Evolutionary conservation across 2,113 vertebrate genomes (phyloP).

Genomic region (Phalacrocorax pelagicus): DNA sequence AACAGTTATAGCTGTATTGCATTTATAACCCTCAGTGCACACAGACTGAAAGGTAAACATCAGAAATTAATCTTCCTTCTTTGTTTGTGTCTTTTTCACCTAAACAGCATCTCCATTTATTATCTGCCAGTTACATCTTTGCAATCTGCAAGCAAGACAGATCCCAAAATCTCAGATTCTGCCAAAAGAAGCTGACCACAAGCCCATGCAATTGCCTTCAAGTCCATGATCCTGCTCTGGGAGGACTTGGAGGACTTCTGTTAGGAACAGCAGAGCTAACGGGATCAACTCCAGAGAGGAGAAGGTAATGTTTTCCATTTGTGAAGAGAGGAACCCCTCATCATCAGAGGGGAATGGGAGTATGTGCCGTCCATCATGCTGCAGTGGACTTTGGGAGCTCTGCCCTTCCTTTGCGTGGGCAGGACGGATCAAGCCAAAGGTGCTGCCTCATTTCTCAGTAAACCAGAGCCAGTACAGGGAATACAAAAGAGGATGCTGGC

Average conservation of each 20-base stretch:
- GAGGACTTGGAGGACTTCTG: background rate
- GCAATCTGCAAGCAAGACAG: background rate
- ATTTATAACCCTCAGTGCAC: background rate
- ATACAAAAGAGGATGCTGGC: conserved; percentile 1
- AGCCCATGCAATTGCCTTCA: background rate
- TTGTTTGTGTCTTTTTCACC: background rate
- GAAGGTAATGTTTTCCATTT: background rate
- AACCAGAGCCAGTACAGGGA: background rate
- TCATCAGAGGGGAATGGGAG: background rate
- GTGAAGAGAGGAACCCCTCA: background rate
- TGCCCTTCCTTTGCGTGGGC: background rate
- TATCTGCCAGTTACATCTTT: background rate
- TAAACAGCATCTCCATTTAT: background rate
- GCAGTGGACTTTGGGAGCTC: background rate
- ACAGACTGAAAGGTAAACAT: background rate
- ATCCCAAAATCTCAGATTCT: background rate
- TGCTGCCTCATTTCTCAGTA: background rate
- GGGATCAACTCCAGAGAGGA: background rate
- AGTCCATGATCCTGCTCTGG: background rate
- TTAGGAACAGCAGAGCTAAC: background rate
- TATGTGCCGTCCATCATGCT: fast-evolving
- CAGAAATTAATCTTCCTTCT: background rate
- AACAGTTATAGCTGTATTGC: background rate
- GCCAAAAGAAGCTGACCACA: background rate
- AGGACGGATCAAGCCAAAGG: background rate